phyloP scores from a whole-genome alignment of 2,797 vertebrate genomes.

The Falco cherrug region DNA sequence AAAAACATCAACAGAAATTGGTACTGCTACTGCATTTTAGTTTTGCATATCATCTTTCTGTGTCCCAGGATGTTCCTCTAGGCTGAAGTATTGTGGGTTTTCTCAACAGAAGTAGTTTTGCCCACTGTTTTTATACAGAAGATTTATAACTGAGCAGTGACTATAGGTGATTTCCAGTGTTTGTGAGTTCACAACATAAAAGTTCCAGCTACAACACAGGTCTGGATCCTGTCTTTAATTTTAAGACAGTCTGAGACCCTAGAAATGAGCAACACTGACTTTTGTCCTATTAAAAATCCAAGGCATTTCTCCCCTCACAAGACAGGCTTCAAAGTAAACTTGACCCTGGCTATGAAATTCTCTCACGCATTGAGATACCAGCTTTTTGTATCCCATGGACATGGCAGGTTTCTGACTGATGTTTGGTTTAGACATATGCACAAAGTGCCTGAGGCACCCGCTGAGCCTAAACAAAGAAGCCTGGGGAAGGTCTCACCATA shows the following conservation, averaged over 20 bases:
- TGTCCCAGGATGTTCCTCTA: background rate
- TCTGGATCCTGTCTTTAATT: background rate
- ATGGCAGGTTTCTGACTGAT: constrained; percentile 58
- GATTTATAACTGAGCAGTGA: background rate
- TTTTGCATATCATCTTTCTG: background rate
- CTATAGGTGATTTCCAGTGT: background rate
- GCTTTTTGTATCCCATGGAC: constrained; percentile 29
- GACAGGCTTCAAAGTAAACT: constrained; percentile 53
- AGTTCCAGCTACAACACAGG: background rate
- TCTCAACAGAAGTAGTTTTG: background rate
- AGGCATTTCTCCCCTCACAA: background rate
- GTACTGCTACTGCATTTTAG: background rate
- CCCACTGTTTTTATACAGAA: background rate
- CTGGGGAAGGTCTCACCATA: constrained; percentile 37
- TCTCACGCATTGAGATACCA: background rate
- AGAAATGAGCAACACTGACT: background rate
- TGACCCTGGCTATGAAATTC: constrained; percentile 52
- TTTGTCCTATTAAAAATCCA: constrained; percentile 7
- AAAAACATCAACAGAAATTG: background rate
- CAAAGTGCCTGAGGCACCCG: constrained; percentile 38
- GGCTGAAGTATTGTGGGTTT: background rate
- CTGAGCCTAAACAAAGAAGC: constrained; percentile 51
- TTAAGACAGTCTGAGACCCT: background rate
- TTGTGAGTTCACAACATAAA: background rate
- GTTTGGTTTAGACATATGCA: constrained; percentile 33